Conservation (phyloP, 2,888 invertebrate species). For the Apamea sordens region DNA sequence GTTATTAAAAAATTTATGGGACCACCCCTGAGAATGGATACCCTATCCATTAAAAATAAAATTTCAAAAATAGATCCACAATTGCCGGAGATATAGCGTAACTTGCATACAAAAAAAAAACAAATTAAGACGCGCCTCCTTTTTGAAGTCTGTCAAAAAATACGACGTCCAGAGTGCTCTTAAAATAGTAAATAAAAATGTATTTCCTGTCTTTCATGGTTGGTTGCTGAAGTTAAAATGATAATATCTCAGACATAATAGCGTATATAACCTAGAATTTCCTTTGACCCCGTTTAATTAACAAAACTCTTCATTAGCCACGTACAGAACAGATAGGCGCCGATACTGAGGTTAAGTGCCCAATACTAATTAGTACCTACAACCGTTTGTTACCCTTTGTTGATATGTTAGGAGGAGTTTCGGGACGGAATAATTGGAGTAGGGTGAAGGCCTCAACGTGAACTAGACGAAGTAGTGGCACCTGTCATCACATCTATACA, state of each 20-base stretch:
- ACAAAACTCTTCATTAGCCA: slow-evolving; percentile 58
- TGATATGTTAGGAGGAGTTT: slow-evolving; percentile 54
- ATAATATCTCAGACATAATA: background rate
- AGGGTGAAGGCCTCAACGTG: slow-evolving; percentile 45
- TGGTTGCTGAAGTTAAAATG: background rate
- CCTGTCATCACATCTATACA: slow-evolving; percentile 38
- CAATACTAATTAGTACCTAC: slow-evolving; percentile 64
- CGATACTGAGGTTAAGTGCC: slow-evolving; percentile 58
- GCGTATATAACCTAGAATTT: background rate
- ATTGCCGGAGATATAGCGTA: no score
- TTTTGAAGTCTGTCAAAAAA: background rate
- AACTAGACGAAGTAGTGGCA: slow-evolving; percentile 42
- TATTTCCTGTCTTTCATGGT: background rate
- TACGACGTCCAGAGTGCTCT: background rate
- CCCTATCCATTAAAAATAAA: background rate
- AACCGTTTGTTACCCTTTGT: slow-evolving; percentile 59
- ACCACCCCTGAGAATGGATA: background rate
- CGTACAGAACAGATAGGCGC: slow-evolving; percentile 47
- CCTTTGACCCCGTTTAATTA: slow-evolving; percentile 51
- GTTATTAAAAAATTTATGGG: background rate
- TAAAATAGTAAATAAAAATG: background rate
- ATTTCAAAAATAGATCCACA: no score
- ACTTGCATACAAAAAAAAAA: background rate
- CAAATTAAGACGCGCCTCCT: background rate
- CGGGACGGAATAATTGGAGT: slow-evolving; percentile 56